These are phyloP conservation scores for Drosophila cyrtoloma DNA, from an alignment of 2,888 invertebrate species.

Conservation along the genomic window DNA sequence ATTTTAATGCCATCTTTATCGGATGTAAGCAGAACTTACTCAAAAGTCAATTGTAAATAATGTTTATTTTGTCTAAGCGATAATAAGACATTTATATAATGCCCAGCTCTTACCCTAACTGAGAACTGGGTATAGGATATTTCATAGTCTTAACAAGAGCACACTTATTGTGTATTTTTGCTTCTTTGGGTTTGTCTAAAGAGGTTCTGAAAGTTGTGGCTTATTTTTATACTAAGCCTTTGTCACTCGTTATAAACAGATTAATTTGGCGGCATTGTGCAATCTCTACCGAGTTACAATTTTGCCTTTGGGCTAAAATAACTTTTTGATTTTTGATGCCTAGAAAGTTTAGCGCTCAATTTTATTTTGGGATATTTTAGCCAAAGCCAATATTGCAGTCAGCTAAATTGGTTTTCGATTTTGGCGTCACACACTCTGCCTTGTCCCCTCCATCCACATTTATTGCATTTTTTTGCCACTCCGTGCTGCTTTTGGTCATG, in stretches of 20 bases:
- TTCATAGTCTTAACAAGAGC: background rate
- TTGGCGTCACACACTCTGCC: conserved; percentile 27
- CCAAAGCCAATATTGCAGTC: conserved; percentile 53
- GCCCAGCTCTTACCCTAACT: background rate
- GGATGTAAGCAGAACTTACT: background rate
- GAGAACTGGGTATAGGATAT: background rate
- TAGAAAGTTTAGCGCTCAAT: conserved; percentile 58
- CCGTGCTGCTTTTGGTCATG: conserved; percentile 30
- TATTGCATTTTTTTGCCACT: conserved; percentile 44
- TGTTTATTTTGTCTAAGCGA: background rate
- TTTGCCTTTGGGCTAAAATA: conserved; percentile 65
- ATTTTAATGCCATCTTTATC: fast-evolving
- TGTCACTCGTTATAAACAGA: conserved; percentile 75
- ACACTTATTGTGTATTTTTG: background rate
- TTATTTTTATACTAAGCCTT: conserved; percentile 61
- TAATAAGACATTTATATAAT: background rate
- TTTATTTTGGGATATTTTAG: conserved; percentile 49
- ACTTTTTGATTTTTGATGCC: conserved; percentile 73
- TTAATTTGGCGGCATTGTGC: conserved; percentile 75
- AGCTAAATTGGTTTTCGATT: conserved; percentile 76
- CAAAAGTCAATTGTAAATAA: background rate
- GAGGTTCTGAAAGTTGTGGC: conserved; percentile 52
- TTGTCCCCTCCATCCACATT: conserved; percentile 10
- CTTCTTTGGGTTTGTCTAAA: conserved; percentile 32
- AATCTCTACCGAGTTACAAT: conserved; percentile 59